Percentiles rank a stretch among this genome's conserved stretches.
Evolutionary conservation across 1,140 invertebrate genomes (phyloP).

Genomic region (Drosophila kikkawai): DNA sequence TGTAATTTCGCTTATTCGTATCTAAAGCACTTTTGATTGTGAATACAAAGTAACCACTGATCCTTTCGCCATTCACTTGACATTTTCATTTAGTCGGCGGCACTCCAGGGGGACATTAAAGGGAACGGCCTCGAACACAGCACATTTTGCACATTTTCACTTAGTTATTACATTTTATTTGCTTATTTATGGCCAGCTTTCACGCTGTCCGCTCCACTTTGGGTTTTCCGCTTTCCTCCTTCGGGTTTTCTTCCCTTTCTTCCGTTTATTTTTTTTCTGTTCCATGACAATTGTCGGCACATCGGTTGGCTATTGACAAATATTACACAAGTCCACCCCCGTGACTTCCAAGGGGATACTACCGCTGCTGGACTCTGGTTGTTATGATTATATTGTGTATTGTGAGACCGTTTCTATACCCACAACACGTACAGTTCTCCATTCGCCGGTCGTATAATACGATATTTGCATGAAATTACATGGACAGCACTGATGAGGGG

Average conservation of each 20-base stretch:
- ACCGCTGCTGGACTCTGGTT: constrained; percentile 28
- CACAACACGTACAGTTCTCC: constrained; percentile 74
- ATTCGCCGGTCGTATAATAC: constrained; percentile 67
- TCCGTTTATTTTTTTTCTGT: background rate
- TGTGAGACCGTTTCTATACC: constrained; percentile 69
- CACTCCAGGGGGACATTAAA: constrained; percentile 55
- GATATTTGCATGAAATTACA: constrained; percentile 83
- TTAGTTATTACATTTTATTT: constrained; percentile 78
- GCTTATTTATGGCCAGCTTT: constrained; percentile 69
- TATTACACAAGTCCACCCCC: constrained; percentile 57
- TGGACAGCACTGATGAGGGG: constrained; percentile 30
- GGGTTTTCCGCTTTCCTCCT: constrained; percentile 16
- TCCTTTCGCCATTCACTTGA: constrained; percentile 32
- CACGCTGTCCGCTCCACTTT: constrained; percentile 42
- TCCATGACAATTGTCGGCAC: constrained; percentile 72
- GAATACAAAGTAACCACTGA: constrained; percentile 28
- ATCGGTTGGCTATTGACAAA: constrained; percentile 75
- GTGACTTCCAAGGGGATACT: background rate
- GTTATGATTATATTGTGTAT: constrained; percentile 79
- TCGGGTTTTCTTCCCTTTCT: constrained; percentile 7
- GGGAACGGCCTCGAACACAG: constrained; percentile 22
- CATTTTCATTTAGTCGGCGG: constrained; percentile 40
- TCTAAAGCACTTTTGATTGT: constrained; percentile 39
- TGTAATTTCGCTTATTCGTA: constrained; percentile 10
- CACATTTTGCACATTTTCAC: constrained; percentile 68